phyloP scores from a whole-genome alignment of 2,797 vertebrate species.

The Monodelphis domestica region DNA sequence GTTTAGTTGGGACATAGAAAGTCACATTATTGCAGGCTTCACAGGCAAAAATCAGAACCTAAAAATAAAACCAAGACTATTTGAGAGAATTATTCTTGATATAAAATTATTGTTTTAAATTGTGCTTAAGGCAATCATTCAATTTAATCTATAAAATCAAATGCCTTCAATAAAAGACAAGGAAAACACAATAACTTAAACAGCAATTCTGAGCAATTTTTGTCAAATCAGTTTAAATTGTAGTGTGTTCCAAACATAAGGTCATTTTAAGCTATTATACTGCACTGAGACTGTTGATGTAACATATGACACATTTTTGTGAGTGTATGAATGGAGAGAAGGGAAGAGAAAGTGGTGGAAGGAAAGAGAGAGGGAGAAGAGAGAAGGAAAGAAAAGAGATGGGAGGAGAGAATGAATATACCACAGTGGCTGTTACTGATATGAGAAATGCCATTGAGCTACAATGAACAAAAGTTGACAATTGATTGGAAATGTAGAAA shows the following conservation, averaged over 20 bases:
- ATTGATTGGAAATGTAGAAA: background rate
- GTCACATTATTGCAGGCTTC: constrained; percentile 85
- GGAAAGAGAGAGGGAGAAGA: background rate
- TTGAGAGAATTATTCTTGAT: background rate
- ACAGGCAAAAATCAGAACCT: constrained; percentile 84
- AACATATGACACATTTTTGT: background rate
- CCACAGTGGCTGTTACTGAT: background rate
- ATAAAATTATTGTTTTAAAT: background rate
- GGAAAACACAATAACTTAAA: background rate
- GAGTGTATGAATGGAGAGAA: too few species aligned
- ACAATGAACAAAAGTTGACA: background rate
- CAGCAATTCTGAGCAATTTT: background rate
- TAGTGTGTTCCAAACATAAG: background rate
- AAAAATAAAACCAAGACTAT: constrained; percentile 63
- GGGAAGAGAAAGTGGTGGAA: too few species aligned
- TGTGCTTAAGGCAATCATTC: background rate
- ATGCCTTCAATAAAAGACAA: background rate
- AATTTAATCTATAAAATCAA: background rate
- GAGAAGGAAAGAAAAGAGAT: too few species aligned
- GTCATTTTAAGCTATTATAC: background rate
- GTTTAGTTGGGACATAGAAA: constrained; percentile 81
- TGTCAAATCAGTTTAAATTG: background rate
- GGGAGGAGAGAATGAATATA: background rate
- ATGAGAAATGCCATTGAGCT: background rate
- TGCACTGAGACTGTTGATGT: background rate